Evolutionary conservation across 1,140 invertebrate genomes (phyloP), one percentile per base, ranked within the genome.

Genomic region (Sitobion miscanthi): DNA sequence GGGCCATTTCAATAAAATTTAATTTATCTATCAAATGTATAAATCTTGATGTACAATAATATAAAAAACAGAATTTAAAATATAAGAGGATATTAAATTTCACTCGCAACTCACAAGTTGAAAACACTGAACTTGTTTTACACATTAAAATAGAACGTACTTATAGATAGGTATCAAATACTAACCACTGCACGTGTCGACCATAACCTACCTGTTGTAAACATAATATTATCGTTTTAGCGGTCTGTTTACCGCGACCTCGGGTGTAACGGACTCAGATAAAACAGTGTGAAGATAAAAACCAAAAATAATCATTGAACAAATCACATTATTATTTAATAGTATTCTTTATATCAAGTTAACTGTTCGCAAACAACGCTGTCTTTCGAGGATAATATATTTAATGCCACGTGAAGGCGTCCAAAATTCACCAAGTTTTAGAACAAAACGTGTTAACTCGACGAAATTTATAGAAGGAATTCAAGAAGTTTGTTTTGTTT

Each of bases 181-280:
- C 42, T 49, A 62, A n/a, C 42, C 42, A 4, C 85, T 85, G 38
- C 38, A 88, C 45, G 47, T 87, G 23, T 47, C 30, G 30, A 49
- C 45, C 45, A 47, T 87, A 87, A 49, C 85, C 85, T 87, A 49
- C 35, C 42, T 47, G 45, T 87, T 47, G 25, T 87, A 87, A 87
- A 87, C 85, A 87, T 47, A 87, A 87, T 87, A 87, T 47, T 86
- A 49, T 49, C 45, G n/a, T 88, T 88, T 49, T 49, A 88, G 30
- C 30, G 47, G 45, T 88, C 45, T 88, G 47, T 88, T 88, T 49
- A 52, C 47, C 30, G 86, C 47, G 86, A 88, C 86, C 86, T 88
- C 30, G 30, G 21, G 47, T 88, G 47, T 11, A 88, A 88, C 47
- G 17, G 17, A 88, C 30, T 88, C 47, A 3, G 7, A 52, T 49